Percentiles rank a stretch among this genome's conserved stretches.
Evolutionary conservation across 2,113 vertebrate genomes (phyloP).

Genomic region (Rousettus leschenaultii): DNA sequence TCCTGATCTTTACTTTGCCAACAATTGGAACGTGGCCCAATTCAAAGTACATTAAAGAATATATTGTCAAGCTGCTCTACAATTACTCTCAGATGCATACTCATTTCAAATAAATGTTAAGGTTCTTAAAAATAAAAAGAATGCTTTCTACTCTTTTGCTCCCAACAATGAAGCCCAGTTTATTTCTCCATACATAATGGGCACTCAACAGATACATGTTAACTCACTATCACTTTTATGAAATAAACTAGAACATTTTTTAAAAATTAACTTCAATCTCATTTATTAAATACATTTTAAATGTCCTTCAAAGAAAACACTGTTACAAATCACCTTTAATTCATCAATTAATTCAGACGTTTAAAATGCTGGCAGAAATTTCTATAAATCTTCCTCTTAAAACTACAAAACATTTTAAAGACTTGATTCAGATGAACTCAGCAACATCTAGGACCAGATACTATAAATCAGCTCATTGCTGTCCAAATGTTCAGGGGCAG

Average conservation of each 20-base stretch:
- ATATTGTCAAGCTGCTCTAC: neutral
- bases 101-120: constrained; percentile 44
- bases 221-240: neutral
- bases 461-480: neutral
- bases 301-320: neutral
- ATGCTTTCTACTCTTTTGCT: neutral
- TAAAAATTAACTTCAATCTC: neutral
- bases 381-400: constrained; percentile 3
- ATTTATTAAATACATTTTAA: neutral
- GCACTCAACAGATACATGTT: neutral
- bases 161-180: neutral
- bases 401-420: neutral
- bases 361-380: neutral
- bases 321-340: neutral
- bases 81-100: constrained; percentile 56
- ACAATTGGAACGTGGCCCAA: neutral
- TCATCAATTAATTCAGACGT: neutral
- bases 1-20: constrained; percentile 28
- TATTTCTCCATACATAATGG: neutral
- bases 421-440: neutral
- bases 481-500: neutral
- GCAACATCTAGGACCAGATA: neutral
- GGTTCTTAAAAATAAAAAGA: constrained; percentile 29
- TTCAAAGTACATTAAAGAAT: constrained; percentile 44
- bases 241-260: neutral